These are phyloP conservation scores for Drosophila pseudoobscura DNA, from an alignment of 1,140 invertebrate genomes.

Conservation along the genomic window DNA sequence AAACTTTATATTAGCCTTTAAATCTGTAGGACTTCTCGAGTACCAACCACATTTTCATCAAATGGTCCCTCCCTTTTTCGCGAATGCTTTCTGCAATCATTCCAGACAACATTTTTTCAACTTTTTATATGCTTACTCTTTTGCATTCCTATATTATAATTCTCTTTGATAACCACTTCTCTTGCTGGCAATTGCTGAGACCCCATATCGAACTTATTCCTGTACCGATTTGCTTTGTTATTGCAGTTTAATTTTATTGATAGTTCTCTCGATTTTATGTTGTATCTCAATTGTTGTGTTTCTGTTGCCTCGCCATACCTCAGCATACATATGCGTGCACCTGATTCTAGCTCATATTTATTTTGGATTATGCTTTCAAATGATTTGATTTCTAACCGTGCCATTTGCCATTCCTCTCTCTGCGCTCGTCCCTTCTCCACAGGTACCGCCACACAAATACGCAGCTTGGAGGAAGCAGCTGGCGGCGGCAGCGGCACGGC, in stretches of 20 bases:
- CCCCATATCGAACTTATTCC: not conserved
- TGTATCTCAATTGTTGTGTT: slow-evolving; percentile 54
- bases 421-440: slow-evolving; percentile 45
- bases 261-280: slow-evolving; percentile 22
- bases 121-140: not conserved
- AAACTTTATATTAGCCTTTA: too few species aligned
- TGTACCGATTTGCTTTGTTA: slow-evolving; percentile 28
- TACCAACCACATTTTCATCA: too few species aligned
- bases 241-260: slow-evolving; percentile 34
- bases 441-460: slow-evolving; percentile 75
- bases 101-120: not conserved
- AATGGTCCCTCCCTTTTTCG: too few species aligned
- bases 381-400: slow-evolving; percentile 46
- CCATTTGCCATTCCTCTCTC: slow-evolving; percentile 48
- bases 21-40: too few species aligned
- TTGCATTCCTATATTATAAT: not conserved
- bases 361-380: slow-evolving; percentile 30
- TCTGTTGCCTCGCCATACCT: slow-evolving; percentile 38
- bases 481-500: slow-evolving; percentile 19
- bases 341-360: slow-evolving; percentile 24
- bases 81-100: too few species aligned
- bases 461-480: slow-evolving; percentile 61
- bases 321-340: slow-evolving; percentile 1
- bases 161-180: not conserved
- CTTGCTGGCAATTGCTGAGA: not conserved